Evolutionary conservation across 2,797 vertebrate species (phyloP).

Genomic region (Rhinatrema bivittatum): DNA sequence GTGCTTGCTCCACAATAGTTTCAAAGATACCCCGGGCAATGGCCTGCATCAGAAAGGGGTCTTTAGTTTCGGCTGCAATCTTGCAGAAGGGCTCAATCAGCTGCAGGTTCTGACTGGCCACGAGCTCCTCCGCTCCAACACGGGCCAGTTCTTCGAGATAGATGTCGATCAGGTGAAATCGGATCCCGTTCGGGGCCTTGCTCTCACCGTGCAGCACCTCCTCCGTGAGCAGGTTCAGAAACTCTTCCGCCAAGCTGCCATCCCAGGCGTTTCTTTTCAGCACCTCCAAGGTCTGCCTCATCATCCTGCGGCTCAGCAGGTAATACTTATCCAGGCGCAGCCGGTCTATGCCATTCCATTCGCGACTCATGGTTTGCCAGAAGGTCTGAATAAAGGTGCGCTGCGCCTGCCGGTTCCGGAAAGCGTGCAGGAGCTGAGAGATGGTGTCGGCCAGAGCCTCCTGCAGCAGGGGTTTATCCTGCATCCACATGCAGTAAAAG

Average conservation of each 20-base stretch:
- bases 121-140: conserved; percentile 78
- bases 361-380: conserved; percentile 81
- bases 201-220: conserved; percentile 64
- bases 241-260: conserved; percentile 52
- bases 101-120: conserved; percentile 77
- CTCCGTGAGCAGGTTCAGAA: conserved; percentile 59
- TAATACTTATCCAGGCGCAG: conserved; percentile 80
- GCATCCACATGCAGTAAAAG: conserved; percentile 94
- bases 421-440: conserved; percentile 68
- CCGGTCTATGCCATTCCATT: conserved; percentile 80
- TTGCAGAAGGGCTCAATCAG: conserved; percentile 86
- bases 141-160: conserved; percentile 78
- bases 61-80: conserved; percentile 74
- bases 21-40: conserved; percentile 71
- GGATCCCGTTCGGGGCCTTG: conserved; percentile 67
- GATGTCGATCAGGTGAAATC: conserved; percentile 75
- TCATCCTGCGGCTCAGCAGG: conserved; percentile 78
- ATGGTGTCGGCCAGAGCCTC: conserved; percentile 78
- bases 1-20: conserved; percentile 76
- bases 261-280: conserved; percentile 75
- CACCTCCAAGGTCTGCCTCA: conserved; percentile 75
- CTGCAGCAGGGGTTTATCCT: conserved; percentile 75
- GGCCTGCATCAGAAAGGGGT: conserved; percentile 56
- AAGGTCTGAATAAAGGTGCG: conserved; percentile 71
- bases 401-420: conserved; percentile 54